Conservation (phyloP, 2,888 invertebrate genomes). For the Euspilapteryx auroguttella region DNA sequence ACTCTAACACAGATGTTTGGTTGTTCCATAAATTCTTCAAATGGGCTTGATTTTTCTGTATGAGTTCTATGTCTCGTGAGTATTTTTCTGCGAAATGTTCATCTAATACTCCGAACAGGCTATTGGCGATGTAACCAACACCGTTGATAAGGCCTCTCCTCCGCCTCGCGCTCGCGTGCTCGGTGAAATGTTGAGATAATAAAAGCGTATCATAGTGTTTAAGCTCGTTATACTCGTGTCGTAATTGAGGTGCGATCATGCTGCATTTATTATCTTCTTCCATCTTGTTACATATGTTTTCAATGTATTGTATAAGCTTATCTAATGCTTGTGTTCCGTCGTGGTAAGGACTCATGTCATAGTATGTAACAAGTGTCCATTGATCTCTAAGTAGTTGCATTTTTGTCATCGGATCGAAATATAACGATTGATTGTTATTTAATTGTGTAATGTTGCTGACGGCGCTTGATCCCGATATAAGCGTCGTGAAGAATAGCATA, state of each 20-base stretch:
- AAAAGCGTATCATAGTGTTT: conserved; percentile 8
- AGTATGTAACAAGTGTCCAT: conserved; percentile 8
- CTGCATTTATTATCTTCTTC: not conserved
- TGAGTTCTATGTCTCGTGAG: conserved; percentile 5
- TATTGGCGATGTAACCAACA: conserved; percentile 8
- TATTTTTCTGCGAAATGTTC: conserved; percentile 10
- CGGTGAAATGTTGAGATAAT: conserved; percentile 5
- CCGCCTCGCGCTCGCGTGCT: conserved; percentile 5
- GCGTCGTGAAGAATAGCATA: not conserved
- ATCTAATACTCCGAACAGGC: conserved; percentile 9
- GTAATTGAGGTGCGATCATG: not conserved
- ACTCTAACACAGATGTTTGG: conserved; percentile 10
- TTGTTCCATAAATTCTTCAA: conserved; percentile 8
- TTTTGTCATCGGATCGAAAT: conserved; percentile 6
- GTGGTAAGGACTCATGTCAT: conserved; percentile 9
- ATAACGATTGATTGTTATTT: not conserved
- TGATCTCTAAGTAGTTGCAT: conserved; percentile 8
- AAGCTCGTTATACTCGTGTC: conserved; percentile 5
- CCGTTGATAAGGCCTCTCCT: conserved; percentile 10
- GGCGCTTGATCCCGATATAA: not conserved
- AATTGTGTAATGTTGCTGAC: not conserved
- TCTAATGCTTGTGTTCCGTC: conserved; percentile 1
- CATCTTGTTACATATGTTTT: not conserved
- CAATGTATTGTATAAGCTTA: not conserved
- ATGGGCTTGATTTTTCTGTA: conserved; percentile 7